phyloP scores from a whole-genome alignment of 1,140 invertebrate genomes.

The Ectropis grisescens region DNA sequence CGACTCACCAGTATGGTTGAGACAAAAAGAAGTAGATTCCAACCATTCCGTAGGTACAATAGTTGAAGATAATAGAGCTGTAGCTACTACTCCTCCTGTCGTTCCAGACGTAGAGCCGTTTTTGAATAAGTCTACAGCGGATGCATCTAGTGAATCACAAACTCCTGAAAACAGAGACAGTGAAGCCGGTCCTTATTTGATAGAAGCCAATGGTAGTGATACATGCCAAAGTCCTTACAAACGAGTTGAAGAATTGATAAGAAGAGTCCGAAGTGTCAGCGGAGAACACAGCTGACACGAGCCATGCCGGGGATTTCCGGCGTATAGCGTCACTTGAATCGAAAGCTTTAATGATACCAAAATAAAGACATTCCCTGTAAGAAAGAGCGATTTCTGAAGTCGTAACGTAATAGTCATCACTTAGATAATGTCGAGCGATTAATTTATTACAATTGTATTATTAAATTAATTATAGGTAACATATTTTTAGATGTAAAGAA shows the following conservation, averaged over 20 bases:
- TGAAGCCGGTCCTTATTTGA: constrained; percentile 38
- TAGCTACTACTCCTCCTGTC: constrained; percentile 12
- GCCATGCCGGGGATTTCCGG: constrained; percentile 40
- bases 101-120: constrained; percentile 48
- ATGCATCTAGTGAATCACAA: constrained; percentile 40
- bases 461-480: no score
- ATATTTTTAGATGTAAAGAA: no score
- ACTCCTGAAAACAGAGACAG: constrained; percentile 44
- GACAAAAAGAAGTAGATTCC: constrained; percentile 54
- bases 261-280: constrained; percentile 46
- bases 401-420: no score
- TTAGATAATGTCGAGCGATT: no score
- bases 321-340: constrained; percentile 37
- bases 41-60: constrained; percentile 24
- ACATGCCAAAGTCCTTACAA: constrained; percentile 50
- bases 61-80: constrained; percentile 20
- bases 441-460: no score
- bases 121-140: constrained; percentile 24
- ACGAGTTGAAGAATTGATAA: constrained; percentile 47
- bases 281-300: constrained; percentile 58
- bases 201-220: constrained; percentile 36
- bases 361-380: constrained; percentile 24
- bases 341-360: constrained; percentile 26
- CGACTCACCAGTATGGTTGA: constrained; percentile 61
- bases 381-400: no score